Percentiles rank a stretch among this genome's conserved stretches.
These are phyloP conservation scores for Sarcoramphus papa DNA, from an alignment of 2,797 vertebrate genomes.

Conservation along the genomic window DNA sequence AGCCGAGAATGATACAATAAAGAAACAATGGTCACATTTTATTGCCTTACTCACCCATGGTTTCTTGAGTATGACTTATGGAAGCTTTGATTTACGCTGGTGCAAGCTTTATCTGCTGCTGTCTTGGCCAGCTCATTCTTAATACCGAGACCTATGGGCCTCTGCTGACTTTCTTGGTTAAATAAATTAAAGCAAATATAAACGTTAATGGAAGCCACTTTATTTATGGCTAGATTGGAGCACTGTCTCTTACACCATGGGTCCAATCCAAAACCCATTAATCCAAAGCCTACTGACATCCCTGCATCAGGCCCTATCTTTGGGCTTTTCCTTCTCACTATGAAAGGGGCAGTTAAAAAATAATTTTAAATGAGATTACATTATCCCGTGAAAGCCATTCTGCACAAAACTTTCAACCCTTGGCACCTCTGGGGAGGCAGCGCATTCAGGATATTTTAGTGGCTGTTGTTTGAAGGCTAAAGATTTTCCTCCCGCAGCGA, in stretches of 20 bases:
- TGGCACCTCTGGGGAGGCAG: not conserved
- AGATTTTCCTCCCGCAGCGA: not conserved
- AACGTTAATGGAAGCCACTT: slow-evolving; percentile 21
- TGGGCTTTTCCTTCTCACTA: not conserved
- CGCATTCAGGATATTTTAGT: not conserved
- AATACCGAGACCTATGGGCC: slow-evolving; percentile 2
- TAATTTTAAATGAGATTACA: not conserved
- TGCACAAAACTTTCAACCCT: not conserved
- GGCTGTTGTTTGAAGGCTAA: slow-evolving; percentile 25
- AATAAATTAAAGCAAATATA: slow-evolving; percentile 58
- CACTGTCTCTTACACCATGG: not conserved
- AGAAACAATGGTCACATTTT: slow-evolving; percentile 10
- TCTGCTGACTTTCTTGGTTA: slow-evolving; percentile 39
- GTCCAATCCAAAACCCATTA: slow-evolving; percentile 14
- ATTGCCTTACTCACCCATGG: not conserved
- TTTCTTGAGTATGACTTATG: slow-evolving; percentile 30
- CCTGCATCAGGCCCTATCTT: not conserved
- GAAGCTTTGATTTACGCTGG: slow-evolving; percentile 43
- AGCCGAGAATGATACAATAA: not conserved
- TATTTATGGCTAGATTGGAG: slow-evolving; percentile 31
- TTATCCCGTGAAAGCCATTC: not conserved
- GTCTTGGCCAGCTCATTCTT: slow-evolving; percentile 60
- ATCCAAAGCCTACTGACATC: not conserved
- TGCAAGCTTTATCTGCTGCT: slow-evolving; percentile 56
- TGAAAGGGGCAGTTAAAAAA: not conserved